Base-by-base conservation (phyloP, 2,797 vertebrate species). In the Helostoma temminkii region DNA sequence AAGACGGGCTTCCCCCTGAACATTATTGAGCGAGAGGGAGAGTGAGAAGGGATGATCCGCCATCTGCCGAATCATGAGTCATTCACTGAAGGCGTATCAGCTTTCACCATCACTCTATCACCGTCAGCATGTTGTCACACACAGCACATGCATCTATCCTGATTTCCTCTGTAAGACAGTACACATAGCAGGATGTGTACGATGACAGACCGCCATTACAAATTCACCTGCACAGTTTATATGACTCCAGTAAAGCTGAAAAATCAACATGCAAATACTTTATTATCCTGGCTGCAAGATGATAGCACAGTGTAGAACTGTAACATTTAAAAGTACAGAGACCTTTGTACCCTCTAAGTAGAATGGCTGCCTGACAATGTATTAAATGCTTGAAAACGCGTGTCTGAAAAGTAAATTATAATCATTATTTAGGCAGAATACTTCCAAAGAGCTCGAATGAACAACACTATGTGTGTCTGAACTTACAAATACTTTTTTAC, bases 41-140 rank as follows among this genome's bases (percentile, higher is more conserved):
- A 16, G 53, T 5, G 66, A 42, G 25, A 46, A 66, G 53, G 61
- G 70, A 74, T 66, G 58, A 70, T 56, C 74, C 49, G 9, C 80
- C 78, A 84, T 85, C 78, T 83, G 76, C 66, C 30, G 39, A 32
- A 26, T 41, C 46, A n/a, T 77, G 85, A 86, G 22, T 85, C 84
- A 74, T 41, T 63, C 66, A 60, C 56, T 71, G 28, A 32, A 43
- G 66, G 65, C 21, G 64, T 63, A 55, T 81, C 59, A 47, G 62
- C 70, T 74, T 74, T 78, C 71, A 25, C 36, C 64, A 11, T 65
- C 71, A 56, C 63, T 73, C 60, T 52, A 25, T 76, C 78, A 32
- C 69, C 55, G 57, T 53, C 76, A 42, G 32, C 6, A 14, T 26
- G 58, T 22, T 24, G 48, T 65, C 65, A 67, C 60, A 48, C 48